These are phyloP conservation scores for Hybos culiciformis DNA, from an alignment of 2,888 invertebrate genomes.

Conservation along the genomic window DNA sequence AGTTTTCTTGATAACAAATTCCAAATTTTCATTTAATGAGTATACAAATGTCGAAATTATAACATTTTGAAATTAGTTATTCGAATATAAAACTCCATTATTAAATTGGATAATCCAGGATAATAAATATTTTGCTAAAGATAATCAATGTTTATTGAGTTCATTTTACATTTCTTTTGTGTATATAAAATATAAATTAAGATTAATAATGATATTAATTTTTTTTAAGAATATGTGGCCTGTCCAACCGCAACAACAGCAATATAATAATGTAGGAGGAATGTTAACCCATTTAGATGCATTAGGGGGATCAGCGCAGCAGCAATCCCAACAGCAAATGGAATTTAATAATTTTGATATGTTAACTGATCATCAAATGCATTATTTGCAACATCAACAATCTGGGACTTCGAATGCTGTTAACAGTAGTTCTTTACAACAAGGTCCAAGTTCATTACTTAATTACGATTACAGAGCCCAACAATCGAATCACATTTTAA, in stretches of 20 bases:
- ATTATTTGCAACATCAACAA: constrained; percentile 18
- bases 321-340: no score
- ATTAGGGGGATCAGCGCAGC: constrained; percentile 31
- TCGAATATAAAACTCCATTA: no score
- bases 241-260: constrained; percentile 22
- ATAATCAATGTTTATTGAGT: no score
- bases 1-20: no score
- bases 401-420: background rate
- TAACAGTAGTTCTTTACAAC: background rate
- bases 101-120: no score
- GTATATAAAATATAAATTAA: background rate
- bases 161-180: no score
- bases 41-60: no score
- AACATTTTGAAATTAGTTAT: no score
- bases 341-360: constrained; percentile 33
- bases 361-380: constrained; percentile 18
- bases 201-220: background rate
- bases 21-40: no score
- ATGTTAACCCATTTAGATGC: constrained; percentile 35
- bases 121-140: no score
- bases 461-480: constrained; percentile 15
- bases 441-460: background rate
- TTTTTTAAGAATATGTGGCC: constrained; percentile 30
- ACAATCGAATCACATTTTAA: constrained; percentile 16
- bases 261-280: constrained; percentile 35